Conservation (phyloP, 2,888 invertebrate genomes). For the Pegoplata infirma region DNA sequence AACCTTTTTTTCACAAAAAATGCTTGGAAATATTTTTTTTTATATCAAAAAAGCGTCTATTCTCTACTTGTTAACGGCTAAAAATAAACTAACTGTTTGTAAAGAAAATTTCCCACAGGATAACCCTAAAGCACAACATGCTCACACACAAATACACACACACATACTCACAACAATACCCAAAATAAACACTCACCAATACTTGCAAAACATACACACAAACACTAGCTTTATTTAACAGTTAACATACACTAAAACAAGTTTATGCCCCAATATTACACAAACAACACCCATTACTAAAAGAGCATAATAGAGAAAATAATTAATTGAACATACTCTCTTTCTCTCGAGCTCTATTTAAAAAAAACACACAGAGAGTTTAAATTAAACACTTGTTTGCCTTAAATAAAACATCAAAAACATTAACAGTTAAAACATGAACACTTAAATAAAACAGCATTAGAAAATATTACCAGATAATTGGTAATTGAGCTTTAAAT, state of each 20-base stretch:
- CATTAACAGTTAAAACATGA: not conserved
- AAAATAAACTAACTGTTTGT: slow-evolving; percentile 60
- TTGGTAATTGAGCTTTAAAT: too few species aligned
- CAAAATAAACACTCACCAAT: not conserved
- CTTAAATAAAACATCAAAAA: not conserved
- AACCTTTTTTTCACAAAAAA: not conserved
- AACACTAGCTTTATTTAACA: not conserved
- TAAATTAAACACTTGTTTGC: slow-evolving; percentile 14
- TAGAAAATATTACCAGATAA: not conserved
- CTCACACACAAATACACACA: slow-evolving; percentile 4
- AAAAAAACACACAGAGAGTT: not conserved
- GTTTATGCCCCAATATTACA: too few species aligned
- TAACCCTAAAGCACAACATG: slow-evolving; percentile 29
- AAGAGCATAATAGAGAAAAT: slow-evolving; percentile 6
- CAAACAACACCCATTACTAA: too few species aligned
- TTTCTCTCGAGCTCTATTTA: not conserved
- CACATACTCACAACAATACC: not conserved
- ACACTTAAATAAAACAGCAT: too few species aligned
- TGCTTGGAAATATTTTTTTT: not conserved
- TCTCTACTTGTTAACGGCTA: slow-evolving; percentile 60
- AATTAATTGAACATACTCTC: not conserved
- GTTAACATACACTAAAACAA: not conserved
- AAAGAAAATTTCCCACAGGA: slow-evolving; percentile 59
- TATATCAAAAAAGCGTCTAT: slow-evolving; percentile 50
- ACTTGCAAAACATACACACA: not conserved